Evolutionary conservation across 1,140 invertebrate genomes (phyloP).

Genomic region (Cydia strobilella): DNA sequence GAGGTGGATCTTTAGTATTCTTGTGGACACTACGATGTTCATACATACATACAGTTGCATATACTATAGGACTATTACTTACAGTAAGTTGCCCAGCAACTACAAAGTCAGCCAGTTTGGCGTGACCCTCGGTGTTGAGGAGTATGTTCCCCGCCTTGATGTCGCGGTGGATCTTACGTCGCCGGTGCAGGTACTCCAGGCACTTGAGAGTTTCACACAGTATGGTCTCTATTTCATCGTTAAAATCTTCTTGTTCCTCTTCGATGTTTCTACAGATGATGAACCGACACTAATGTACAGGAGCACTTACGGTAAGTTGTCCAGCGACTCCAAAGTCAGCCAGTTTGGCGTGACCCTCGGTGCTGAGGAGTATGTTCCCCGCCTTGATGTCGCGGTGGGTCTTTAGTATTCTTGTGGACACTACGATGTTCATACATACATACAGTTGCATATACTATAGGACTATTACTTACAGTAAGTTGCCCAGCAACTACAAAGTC

Average conservation of each 20-base stretch:
- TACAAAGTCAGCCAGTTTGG: constrained; percentile 99
- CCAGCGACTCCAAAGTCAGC: constrained; percentile 99
- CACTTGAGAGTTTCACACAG: constrained; percentile 97
- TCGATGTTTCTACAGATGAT: no score
- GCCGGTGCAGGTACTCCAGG: constrained; percentile 96
- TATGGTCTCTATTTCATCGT: constrained; percentile 98
- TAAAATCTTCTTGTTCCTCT: no score
- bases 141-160: no score
- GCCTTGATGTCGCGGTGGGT: constrained; percentile 94
- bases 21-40: no score
- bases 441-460: no score
- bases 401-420: no score
- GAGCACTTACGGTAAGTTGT: constrained; percentile 96
- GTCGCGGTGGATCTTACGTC: no score
- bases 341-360: no score
- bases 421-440: no score
- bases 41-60: no score
- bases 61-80: no score
- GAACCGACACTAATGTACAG: constrained; percentile 37
- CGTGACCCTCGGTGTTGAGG: no score
- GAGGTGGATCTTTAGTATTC: constrained; percentile 86
- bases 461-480: constrained; percentile 93
- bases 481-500: constrained; percentile 99
- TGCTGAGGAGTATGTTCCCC: constrained; percentile 98
- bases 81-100: constrained; percentile 98